Evolutionary conservation across 1,140 invertebrate genomes (phyloP), one percentile per base, ranked within the genome.

Genomic region (Subanguina moxae): DNA sequence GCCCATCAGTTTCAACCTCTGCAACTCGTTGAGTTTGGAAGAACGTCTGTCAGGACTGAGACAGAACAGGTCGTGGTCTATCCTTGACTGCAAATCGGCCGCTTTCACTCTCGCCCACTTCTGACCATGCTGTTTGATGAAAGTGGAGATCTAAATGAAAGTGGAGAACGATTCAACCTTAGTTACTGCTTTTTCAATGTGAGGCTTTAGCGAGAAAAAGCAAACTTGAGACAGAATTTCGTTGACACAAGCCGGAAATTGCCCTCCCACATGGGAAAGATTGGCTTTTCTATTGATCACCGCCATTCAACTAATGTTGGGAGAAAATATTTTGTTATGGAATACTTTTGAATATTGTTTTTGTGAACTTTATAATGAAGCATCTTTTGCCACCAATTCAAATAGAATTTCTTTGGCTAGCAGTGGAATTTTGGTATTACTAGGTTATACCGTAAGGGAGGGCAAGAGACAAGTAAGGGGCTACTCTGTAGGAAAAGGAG

Each of bases 31-130:
- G 28, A 61, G 58, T 45, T 45, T 61, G 3, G 58, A 61, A 15
- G 58, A 38, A 21, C 58, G 27, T 11, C 58, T 19, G 28, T 61
- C 58, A 30, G 58, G 58, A 38, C 38, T 61, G n/a, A 61, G 27
- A 45, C 58, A 61, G 17, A 61, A 61, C 19, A 61, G 17, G 17
- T 61, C 58, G 7, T 61, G 27, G 28, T 61, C 58, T 32, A 61
- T 61, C 19, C 58, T 32, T 7, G 27, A 45, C 58, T 61, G 58
- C n/a, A 61, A n/a, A 17, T 61, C 58, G 58, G 19, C 27, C 19
- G 58, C 58, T 30, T 61, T 61, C 28, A 45, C 58, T 15, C 58
- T 19, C n/a, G n/a, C 27, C 58, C 58, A 61, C 27, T 61, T 61
- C 7, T 32, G n/a, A 15, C 58, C 58, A 61, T 61, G 58, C 58